Conservation (phyloP, 2,888 invertebrate species). For the Gryllus longicercus region DNA sequence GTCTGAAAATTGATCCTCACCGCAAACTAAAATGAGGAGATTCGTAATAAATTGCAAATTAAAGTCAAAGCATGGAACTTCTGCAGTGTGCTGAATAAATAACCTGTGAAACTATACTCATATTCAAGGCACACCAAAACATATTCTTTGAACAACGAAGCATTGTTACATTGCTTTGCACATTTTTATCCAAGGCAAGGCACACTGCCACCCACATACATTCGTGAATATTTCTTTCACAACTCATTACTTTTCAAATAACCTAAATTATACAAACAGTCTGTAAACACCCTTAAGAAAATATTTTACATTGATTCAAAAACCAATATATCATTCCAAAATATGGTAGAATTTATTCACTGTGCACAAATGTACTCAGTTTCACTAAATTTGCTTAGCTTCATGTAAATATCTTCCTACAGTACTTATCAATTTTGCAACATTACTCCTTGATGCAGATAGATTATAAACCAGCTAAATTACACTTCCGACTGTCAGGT, state of each 20-base stretch:
- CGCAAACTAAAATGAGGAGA: background rate
- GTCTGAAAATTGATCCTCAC: background rate
- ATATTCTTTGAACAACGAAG: conserved; percentile 7
- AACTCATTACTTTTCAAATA: background rate
- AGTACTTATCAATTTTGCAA: background rate
- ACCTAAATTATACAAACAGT: conserved; percentile 17
- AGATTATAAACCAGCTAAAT: background rate
- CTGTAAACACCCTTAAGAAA: conserved; percentile 8
- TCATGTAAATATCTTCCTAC: background rate
- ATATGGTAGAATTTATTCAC: background rate
- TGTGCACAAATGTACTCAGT: conserved; percentile 2
- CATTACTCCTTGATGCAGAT: background rate
- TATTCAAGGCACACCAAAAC: conserved; percentile 8
- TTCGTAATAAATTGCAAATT: no score
- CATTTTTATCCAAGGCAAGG: conserved; percentile 5
- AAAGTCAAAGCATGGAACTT: background rate
- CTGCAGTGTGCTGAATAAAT: conserved; percentile 7
- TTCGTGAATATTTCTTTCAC: background rate
- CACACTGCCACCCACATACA: conserved; percentile 17
- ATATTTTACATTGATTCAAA: conserved; percentile 11
- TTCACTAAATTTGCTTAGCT: background rate
- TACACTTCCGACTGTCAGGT: background rate
- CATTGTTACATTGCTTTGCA: background rate
- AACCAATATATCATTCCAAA: background rate
- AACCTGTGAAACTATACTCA: conserved; percentile 3